Conservation (phyloP, 2,797 vertebrate species). For the Epinephelus malabaricus region DNA sequence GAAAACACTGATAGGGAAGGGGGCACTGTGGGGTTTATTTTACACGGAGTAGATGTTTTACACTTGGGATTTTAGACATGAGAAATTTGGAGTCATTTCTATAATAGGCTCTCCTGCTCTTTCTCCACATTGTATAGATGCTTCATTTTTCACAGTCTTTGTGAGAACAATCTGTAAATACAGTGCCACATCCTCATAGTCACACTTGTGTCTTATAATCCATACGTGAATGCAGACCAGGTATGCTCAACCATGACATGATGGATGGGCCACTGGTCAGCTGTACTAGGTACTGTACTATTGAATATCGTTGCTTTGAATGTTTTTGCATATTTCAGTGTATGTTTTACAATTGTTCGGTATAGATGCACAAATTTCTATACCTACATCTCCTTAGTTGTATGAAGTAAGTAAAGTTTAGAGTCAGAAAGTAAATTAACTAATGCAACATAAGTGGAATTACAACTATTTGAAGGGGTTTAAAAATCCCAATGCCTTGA, state of each 20-base stretch:
- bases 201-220: constrained; percentile 3
- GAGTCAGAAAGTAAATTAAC: neutral
- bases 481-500: too few relatives aligned
- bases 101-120: neutral
- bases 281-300: neutral
- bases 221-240: constrained; percentile 31
- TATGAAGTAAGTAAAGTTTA: neutral
- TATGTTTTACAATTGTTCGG: constrained; percentile 1
- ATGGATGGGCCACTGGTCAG: neutral
- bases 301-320: constrained; percentile 21
- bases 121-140: neutral
- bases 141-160: neutral
- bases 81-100: neutral
- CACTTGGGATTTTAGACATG: neutral
- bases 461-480: too few relatives aligned
- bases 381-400: neutral
- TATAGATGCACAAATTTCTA: neutral
- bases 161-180: neutral
- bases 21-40: neutral
- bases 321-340: constrained; percentile 20
- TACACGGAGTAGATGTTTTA: neutral
- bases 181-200: neutral
- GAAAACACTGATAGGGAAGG: neutral
- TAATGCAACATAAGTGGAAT: neutral
- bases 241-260: neutral